Evolutionary conservation across 1,140 invertebrate genomes (phyloP), one percentile per base, ranked within the genome.

Genomic region (Drepana arcuata): DNA sequence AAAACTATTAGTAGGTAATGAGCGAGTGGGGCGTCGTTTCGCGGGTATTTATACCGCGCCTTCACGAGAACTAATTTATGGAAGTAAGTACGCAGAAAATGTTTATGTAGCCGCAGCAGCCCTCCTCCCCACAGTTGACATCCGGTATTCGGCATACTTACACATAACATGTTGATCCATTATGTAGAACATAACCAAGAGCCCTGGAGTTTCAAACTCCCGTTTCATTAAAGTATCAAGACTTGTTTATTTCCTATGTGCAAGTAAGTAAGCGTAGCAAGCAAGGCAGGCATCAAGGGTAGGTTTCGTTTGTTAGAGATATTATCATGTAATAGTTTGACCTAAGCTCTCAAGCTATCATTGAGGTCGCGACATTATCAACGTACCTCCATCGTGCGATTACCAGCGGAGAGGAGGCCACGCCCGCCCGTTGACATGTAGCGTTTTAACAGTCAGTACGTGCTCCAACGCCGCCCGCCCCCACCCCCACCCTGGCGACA

Each of bases 61-160:
- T 78, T 81, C 67, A 48, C 71, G 52, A 47, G 66, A 81, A 77
- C 64, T 79, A 77, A 79, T 81, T 81, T 81, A 79, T 81, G 77
- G 67, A 72, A 67, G 66, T 71, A 78, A 78, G 70, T 81, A 78
- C 77, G 66, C 64, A 70, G 77, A 78, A 81, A 81, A 77, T 79
- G 72, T 81, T 78, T 81, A 81, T 73, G 60, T 73, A 68, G 18
- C 18, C 49, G 51, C 44, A 54, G 24, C 31, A 30, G 57, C 30
- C 50, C 57, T 42, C 49, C 57, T 45, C 51, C 50, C 47, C 45
- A 34, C 29, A 46, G 69, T 55, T 75, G 74, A 79, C 74, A 71
- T 79, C 68, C 72, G 74, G 65, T 56, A 28, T 21, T 21, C 4
- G 4, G 18, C 18, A 21, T 21, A 21, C 18, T 9, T 21, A n/a